A percentile compares a stretch with the other conserved stretches of the same genome.
phyloP scores from a whole-genome alignment of 1,140 invertebrate species.

The Psilanteris sp. region DNA sequence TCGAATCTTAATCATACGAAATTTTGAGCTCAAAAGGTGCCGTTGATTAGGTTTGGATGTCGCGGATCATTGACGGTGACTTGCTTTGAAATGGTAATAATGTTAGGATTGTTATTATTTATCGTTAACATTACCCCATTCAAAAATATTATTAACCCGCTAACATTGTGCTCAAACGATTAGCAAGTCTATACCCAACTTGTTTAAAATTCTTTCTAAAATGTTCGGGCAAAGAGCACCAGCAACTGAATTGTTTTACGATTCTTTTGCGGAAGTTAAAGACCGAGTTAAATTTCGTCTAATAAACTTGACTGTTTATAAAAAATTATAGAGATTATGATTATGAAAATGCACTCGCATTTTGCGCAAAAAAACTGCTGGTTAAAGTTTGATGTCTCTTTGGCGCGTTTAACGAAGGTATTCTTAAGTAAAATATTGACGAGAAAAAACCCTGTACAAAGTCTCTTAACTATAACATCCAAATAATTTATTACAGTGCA shows the following conservation, averaged over 20 bases:
- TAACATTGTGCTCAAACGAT: no score
- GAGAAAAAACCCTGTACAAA: no score
- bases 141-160: no score
- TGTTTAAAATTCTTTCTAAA: constrained; percentile 11
- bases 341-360: constrained; percentile 3
- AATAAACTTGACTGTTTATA: constrained; percentile 25
- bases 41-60: constrained; percentile 12
- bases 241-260: constrained; percentile 26
- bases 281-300: constrained; percentile 3
- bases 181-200: not conserved
- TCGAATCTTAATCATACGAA: constrained; percentile 44
- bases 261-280: constrained; percentile 8
- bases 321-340: constrained; percentile 9
- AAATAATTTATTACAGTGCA: no score
- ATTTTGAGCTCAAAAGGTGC: constrained; percentile 13
- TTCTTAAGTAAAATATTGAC: no score
- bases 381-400: constrained; percentile 4
- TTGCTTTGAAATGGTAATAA: no score
- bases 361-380: no score
- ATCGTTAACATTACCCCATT: no score
- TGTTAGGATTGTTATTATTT: no score
- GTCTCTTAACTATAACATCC: no score
- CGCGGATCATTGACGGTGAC: no score
- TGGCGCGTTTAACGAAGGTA: constrained; percentile 10
- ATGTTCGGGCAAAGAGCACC: constrained; percentile 12